Evolutionary conservation across 2,888 invertebrate genomes (phyloP).

Genomic region (Lithophane ornitopus): DNA sequence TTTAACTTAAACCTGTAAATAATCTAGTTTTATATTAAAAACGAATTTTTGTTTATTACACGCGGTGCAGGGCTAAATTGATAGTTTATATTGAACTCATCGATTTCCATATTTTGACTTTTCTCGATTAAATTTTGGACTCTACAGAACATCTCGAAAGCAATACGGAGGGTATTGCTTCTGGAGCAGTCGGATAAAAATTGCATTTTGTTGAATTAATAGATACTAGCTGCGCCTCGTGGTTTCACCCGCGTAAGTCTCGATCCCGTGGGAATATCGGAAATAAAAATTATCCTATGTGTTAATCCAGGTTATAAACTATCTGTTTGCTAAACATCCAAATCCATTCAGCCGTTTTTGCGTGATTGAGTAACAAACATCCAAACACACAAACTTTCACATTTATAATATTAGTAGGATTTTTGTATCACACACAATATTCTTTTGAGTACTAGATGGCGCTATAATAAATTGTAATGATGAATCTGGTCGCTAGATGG

Average conservation of each 20-base stretch:
- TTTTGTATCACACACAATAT: neutral
- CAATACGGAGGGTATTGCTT: neutral
- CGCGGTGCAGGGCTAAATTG: neutral
- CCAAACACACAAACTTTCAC: no score
- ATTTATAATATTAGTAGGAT: no score
- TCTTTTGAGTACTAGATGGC: slow-evolving; percentile 34
- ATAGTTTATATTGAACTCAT: neutral
- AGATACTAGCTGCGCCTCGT: no score
- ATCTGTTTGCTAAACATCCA: no score
- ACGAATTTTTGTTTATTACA: neutral
- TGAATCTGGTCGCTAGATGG: slow-evolving; percentile 34
- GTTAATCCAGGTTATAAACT: no score
- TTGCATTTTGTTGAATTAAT: neutral
- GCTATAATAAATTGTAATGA: slow-evolving; percentile 24
- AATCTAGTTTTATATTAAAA: neutral
- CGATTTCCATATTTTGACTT: neutral
- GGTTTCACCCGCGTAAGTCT: no score
- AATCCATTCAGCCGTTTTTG: no score
- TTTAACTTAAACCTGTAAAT: neutral
- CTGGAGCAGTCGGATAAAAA: neutral
- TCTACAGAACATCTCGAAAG: neutral
- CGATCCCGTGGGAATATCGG: no score
- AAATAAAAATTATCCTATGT: no score
- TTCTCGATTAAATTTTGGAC: neutral
- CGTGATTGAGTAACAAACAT: no score